Evolutionary conservation across 2,797 vertebrate species (phyloP).

Genomic region (Artibeus lituratus): DNA sequence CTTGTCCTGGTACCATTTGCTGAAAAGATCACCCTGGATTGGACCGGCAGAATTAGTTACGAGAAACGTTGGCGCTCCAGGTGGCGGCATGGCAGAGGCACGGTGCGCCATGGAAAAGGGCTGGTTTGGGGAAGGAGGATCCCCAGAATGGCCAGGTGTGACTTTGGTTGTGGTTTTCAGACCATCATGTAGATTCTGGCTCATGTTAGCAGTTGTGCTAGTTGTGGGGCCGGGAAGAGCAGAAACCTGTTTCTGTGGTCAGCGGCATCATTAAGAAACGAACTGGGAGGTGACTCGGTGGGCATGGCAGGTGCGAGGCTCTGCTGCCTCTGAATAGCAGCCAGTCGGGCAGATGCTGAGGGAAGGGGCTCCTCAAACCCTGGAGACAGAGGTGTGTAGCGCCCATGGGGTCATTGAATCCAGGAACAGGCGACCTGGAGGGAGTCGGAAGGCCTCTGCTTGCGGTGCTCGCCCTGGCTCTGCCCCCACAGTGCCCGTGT

Average conservation of each 20-base stretch:
- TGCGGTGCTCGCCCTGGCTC: no score
- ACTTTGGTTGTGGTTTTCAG: not conserved
- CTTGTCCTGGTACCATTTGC: not conserved
- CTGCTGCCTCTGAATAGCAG: no score
- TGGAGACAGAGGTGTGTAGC: no score
- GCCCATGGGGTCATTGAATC: not conserved
- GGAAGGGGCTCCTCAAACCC: not conserved
- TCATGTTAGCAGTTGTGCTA: not conserved
- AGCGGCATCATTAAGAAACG: not conserved
- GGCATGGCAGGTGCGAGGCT: not conserved
- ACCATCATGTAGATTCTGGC: not conserved
- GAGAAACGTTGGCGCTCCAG: not conserved
- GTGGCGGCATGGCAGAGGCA: not conserved
- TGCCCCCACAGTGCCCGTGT: rapidly evolving
- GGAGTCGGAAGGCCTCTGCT: not conserved
- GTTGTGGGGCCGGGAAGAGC: not conserved
- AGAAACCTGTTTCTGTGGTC: not conserved
- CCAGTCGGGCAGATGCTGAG: not conserved
- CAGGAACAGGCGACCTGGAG: not conserved
- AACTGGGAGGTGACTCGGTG: no score
- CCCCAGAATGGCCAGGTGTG: not conserved
- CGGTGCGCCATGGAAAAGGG: not conserved
- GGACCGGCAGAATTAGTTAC: not conserved
- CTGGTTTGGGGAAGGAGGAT: not conserved
- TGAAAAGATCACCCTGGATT: not conserved